Base-by-base conservation (phyloP, 2,113 vertebrate genomes). In the Mus pahari region DNA sequence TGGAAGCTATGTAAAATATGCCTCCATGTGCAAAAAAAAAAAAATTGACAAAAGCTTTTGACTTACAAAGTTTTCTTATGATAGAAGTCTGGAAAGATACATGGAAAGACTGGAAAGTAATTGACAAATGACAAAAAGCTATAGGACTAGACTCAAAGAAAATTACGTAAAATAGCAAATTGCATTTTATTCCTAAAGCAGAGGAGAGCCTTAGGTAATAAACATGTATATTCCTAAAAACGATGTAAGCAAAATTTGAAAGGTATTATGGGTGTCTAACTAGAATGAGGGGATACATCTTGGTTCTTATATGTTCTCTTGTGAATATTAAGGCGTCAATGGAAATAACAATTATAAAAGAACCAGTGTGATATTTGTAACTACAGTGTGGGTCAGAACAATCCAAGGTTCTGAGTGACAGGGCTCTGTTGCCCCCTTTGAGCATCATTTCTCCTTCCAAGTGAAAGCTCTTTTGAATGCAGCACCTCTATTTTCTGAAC, bases 401-500 rank as follows among this genome's bases (percentile, higher is more conserved):
- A 55, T 68, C 64, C 12, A 31, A 45, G 31, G 24, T 14, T 93
- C 50, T 79, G 77, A 0, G 58, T 86, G 70, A 78, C 6, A n/a
- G 6, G 28, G 42, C 0, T 71, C 33, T 73, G 12, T 50, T 53
- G 89, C 75, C 84, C 50, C 64, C 13, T 89, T 92, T 74, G 71
- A 24, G 22, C 28, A 96, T 36, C 39, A 60, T 90, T 84, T 71
- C 24, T 74, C 92, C 24, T 36, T 94, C 48, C 7, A 86, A 55
- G 39, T 58, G 50, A 83, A 91, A 89, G 70, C 22, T 62, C 13
- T 86, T 83, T 94, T 24, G 90, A 96, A 62, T 42, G 1, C 16
- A 31, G 39, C 33, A 60, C 92, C 42, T 90, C 93, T 81, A 62
- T 96, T 89, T 93, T 89, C 8, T 66, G 36, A 55, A 33, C 78